Percentiles rank a stretch among this genome's conserved stretches.
Evolutionary conservation across 2,888 invertebrate species (phyloP).

Genomic region (Chloromyia formosa): DNA sequence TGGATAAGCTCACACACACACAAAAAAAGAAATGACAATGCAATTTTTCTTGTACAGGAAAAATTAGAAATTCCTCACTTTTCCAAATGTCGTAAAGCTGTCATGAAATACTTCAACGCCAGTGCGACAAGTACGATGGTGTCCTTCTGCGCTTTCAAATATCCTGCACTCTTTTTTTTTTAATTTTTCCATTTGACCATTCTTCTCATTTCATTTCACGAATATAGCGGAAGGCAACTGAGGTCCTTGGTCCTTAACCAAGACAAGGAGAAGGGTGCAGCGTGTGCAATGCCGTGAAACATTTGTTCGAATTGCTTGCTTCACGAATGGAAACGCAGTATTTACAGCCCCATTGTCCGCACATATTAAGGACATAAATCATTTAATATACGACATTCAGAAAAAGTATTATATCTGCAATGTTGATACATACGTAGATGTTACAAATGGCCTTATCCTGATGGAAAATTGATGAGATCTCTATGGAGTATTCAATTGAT

Average conservation of each 20-base stretch:
- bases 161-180: neutral
- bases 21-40: constrained; percentile 20
- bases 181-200: constrained; percentile 4
- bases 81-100: constrained; percentile 38
- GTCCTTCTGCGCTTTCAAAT: constrained; percentile 28
- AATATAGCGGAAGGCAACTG: neutral
- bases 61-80: constrained; percentile 42
- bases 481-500: neutral
- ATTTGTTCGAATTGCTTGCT: constrained; percentile 32
- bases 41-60: constrained; percentile 28
- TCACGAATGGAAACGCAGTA: constrained; percentile 35
- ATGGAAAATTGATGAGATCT: neutral
- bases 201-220: constrained; percentile 33
- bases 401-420: constrained; percentile 21
- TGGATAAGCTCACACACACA: no score
- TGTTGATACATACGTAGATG: constrained; percentile 3
- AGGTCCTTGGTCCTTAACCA: neutral
- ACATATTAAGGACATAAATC: constrained; percentile 50
- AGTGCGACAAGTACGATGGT: constrained; percentile 36
- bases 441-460: neutral
- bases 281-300: constrained; percentile 31
- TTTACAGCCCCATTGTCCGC: constrained; percentile 46
- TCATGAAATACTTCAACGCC: constrained; percentile 39
- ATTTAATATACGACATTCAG: constrained; percentile 45
- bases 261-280: neutral